A percentile compares a stretch with the other conserved stretches of the same genome.
These are phyloP conservation scores for Desmophyllum pertusum DNA, from an alignment of 92 coral and sea anemone species.

Conservation along the genomic window DNA sequence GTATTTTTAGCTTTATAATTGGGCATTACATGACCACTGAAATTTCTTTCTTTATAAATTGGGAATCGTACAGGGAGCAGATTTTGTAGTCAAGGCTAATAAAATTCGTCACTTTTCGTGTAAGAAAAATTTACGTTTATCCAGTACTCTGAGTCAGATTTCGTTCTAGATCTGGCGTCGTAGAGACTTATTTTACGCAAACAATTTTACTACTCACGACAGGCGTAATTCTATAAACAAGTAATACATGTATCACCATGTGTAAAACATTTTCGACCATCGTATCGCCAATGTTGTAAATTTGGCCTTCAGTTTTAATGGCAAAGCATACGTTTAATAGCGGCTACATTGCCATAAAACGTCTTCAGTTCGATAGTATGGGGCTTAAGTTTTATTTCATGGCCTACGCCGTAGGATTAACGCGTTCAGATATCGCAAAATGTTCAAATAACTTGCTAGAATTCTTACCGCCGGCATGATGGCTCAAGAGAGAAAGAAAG, in stretches of 20 bases:
- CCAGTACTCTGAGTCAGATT: too few species aligned
- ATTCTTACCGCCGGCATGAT: conserved; percentile 87
- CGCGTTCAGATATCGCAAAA: background rate
- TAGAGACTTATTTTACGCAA: background rate
- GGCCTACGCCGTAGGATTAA: background rate
- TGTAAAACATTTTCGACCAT: background rate
- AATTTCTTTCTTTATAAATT: too few species aligned
- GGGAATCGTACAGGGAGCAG: too few species aligned
- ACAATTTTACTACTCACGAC: background rate
- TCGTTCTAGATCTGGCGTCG: background rate
- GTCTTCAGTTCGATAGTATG: background rate
- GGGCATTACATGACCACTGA: too few species aligned
- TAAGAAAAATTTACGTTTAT: background rate
- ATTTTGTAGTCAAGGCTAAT: background rate
- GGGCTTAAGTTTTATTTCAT: background rate
- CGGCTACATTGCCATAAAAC: background rate
- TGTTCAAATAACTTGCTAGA: background rate
- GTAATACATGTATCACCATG: too few species aligned
- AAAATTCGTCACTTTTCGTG: too few species aligned
- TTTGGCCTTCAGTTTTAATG: background rate
- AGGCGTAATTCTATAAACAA: background rate
- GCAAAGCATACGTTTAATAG: background rate
- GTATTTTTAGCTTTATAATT: too few species aligned
- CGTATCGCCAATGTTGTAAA: background rate
- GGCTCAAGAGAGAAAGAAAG: conserved; percentile 77